Evolutionary conservation across 2,888 invertebrate species (phyloP).

Genomic region (Philhelius pedissequus): DNA sequence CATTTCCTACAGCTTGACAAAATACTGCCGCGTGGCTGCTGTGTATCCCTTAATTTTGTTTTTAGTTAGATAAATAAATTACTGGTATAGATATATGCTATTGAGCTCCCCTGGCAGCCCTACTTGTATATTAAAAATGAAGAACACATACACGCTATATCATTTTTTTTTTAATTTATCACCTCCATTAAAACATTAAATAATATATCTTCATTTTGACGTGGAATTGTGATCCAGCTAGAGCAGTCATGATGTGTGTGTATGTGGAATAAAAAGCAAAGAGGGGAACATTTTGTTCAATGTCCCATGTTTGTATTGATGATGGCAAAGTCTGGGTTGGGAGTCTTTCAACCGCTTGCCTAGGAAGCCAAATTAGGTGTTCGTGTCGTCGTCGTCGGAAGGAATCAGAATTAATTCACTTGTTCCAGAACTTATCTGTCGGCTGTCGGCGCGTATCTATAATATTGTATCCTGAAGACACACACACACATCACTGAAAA

Average conservation of each 20-base stretch:
- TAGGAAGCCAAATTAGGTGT: constrained; percentile 48
- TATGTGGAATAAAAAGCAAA: neutral
- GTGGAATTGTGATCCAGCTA: neutral
- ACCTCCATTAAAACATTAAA: constrained; percentile 58
- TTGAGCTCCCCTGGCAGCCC: neutral
- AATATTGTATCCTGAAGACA: constrained; percentile 16
- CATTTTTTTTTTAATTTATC: constrained; percentile 37
- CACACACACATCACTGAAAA: neutral
- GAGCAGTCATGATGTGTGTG: neutral
- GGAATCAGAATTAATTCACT: constrained; percentile 62
- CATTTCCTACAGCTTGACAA: too few species aligned
- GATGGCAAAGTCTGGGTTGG: neutral
- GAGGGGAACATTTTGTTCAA: neutral
- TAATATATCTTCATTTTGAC: constrained; percentile 40
- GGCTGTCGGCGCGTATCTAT: constrained; percentile 20
- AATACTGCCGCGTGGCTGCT: too few species aligned
- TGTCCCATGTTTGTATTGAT: neutral
- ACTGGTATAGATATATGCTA: too few species aligned
- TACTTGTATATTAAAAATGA: neutral
- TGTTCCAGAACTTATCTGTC: constrained; percentile 45
- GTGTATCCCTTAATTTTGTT: too few species aligned
- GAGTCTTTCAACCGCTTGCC: neutral
- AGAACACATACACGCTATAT: neutral
- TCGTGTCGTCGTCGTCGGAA: constrained; percentile 34
- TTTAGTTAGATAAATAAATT: neutral